Conservation (phyloP, 2,797 vertebrate genomes). For the Aeoliscus strigatus region DNA sequence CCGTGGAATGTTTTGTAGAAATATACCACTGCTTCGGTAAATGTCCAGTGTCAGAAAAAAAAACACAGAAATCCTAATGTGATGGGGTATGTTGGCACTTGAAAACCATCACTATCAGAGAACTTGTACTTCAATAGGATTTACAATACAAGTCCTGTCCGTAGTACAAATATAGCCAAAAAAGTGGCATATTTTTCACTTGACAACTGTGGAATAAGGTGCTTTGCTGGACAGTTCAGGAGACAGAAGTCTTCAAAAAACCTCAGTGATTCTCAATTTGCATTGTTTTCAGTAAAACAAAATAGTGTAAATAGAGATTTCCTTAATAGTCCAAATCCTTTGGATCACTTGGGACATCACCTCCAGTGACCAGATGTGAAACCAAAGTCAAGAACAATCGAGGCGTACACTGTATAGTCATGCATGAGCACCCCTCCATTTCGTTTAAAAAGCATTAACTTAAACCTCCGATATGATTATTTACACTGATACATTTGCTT, state of each 20-base stretch:
- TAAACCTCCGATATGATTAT: constrained; percentile 33
- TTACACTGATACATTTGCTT: constrained; percentile 22
- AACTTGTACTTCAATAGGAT: constrained; percentile 37
- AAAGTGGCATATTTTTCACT: constrained; percentile 26
- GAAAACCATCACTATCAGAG: constrained; percentile 46
- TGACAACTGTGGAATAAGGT: constrained; percentile 55
- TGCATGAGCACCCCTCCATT: constrained; percentile 29
- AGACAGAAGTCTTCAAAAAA: constrained; percentile 63
- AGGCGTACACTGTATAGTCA: constrained; percentile 44
- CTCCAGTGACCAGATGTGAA: constrained; percentile 51
- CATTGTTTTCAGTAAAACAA: constrained; percentile 38
- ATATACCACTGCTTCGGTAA: constrained; percentile 26
- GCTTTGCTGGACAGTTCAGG: constrained; percentile 54
- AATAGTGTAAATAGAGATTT: constrained; percentile 30
- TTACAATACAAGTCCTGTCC: constrained; percentile 40
- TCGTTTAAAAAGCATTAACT: constrained; percentile 8
- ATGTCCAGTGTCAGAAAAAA: constrained; percentile 28
- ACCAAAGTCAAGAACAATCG: constrained; percentile 36
- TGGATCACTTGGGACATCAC: constrained; percentile 60
- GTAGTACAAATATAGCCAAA: constrained; percentile 26
- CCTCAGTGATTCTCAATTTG: constrained; percentile 36
- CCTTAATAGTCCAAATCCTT: too few species aligned
- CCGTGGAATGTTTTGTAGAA: constrained; percentile 37
- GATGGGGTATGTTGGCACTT: constrained; percentile 56
- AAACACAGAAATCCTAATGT: constrained; percentile 35